These are phyloP conservation scores for Eufriesea mexicana DNA, from an alignment of 1,140 invertebrate species.

Conservation along the genomic window DNA sequence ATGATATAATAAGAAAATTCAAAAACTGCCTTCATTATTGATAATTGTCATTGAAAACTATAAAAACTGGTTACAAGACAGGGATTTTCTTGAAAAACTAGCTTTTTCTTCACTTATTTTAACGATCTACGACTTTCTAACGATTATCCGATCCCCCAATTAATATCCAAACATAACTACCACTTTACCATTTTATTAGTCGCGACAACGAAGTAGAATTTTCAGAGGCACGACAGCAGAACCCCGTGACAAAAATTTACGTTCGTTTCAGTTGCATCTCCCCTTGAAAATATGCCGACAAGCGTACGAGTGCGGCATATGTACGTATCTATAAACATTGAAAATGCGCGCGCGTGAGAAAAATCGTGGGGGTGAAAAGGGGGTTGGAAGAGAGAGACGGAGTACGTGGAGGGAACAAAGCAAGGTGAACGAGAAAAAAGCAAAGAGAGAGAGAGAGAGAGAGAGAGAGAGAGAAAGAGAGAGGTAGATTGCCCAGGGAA, in stretches of 20 bases:
- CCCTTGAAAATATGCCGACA: slow-evolving; percentile 10
- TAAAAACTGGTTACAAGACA: too few relatives aligned
- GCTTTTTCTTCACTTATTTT: too few relatives aligned
- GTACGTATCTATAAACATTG: too few relatives aligned
- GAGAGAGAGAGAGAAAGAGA: slow-evolving; percentile 4
- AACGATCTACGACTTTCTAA: too few relatives aligned
- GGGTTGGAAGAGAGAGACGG: not conserved
- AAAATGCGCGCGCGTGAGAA: slow-evolving; percentile 7
- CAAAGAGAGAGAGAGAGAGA: not conserved
- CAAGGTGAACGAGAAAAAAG: not conserved
- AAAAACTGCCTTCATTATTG: too few relatives aligned
- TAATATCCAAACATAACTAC: too few relatives aligned
- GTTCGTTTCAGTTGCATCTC: slow-evolving; percentile 4
- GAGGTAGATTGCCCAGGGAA: slow-evolving; percentile 45
- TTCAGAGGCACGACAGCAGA: not conserved
- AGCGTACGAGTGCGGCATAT: too few relatives aligned
- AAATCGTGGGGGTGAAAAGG: slow-evolving; percentile 1
- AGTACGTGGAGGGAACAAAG: not conserved
- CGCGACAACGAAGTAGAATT: not conserved
- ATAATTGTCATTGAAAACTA: too few relatives aligned
- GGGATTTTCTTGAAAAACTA: too few relatives aligned
- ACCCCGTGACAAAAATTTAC: slow-evolving; percentile 22
- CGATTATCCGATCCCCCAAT: not conserved
- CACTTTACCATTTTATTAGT: not conserved
- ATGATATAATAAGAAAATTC: too few relatives aligned